Evolutionary conservation across 2,113 vertebrate genomes (phyloP).

Genomic region (Pterocles gutturalis): DNA sequence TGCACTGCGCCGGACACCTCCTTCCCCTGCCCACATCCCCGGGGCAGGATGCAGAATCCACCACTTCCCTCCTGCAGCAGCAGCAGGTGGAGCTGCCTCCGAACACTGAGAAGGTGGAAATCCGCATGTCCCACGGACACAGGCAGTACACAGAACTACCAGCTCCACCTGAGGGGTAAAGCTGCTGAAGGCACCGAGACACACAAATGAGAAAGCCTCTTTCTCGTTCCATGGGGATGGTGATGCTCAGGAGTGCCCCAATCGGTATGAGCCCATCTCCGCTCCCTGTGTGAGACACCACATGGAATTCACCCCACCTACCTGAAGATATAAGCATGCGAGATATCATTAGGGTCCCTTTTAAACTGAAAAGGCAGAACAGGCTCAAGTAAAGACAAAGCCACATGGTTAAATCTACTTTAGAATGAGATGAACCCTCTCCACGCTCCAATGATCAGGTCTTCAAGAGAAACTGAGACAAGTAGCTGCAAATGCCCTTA

Average conservation of each 20-base stretch:
- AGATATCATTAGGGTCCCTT: not conserved
- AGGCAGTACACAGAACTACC: not conserved
- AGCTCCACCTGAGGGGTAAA: not conserved
- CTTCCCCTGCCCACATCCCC: accelerated
- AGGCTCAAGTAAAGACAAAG: not conserved
- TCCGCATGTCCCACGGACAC: accelerated
- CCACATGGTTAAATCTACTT: not conserved
- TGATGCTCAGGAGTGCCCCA: not conserved
- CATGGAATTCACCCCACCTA: not conserved
- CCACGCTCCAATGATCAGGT: not conserved
- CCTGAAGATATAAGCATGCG: not conserved
- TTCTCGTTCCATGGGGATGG: not conserved
- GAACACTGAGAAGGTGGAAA: not conserved
- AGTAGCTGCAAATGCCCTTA: not conserved
- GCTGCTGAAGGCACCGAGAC: not conserved
- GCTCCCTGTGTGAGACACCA: not conserved
- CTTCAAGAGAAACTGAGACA: not conserved
- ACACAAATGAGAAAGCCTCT: not conserved
- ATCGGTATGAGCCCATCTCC: not conserved
- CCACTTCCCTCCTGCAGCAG: not conserved
- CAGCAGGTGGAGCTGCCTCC: not conserved
- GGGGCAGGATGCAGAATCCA: not conserved
- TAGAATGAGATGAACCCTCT: not conserved
- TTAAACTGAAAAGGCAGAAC: not conserved
- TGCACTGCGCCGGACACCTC: not conserved